Percentiles rank a stretch among this genome's conserved stretches.
phyloP scores from a whole-genome alignment of 2,888 invertebrate species.

The Pandemis heparana region DNA sequence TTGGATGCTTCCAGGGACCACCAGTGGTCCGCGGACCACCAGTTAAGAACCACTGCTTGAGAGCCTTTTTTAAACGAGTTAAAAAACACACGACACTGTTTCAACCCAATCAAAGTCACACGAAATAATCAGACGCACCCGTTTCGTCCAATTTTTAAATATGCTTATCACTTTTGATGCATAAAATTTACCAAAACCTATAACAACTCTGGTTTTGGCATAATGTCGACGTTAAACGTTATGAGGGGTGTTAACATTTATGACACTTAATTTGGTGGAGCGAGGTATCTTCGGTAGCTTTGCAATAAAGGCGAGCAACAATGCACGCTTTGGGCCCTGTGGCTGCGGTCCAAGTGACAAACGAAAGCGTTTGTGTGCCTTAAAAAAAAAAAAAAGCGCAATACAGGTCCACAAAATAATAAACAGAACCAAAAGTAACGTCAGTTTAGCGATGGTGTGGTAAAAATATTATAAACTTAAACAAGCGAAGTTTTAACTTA shows the following conservation, averaged over 20 bases:
- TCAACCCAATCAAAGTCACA: background rate
- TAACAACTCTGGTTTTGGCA: conserved; percentile 55
- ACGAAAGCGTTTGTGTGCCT: conserved; percentile 34
- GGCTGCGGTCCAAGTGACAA: conserved; percentile 47
- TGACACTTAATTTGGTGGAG: conserved; percentile 78
- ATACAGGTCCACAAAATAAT: too few species aligned
- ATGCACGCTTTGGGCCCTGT: conserved; percentile 67
- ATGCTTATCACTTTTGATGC: conserved; percentile 44
- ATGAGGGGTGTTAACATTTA: conserved; percentile 76
- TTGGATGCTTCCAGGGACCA: too few species aligned
- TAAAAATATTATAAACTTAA: too few species aligned
- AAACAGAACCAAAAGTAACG: too few species aligned
- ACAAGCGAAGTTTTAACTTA: too few species aligned
- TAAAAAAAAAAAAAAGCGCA: too few species aligned
- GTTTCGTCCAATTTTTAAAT: conserved; percentile 30
- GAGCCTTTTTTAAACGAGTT: too few species aligned
- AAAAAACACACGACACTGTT: too few species aligned
- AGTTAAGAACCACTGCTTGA: too few species aligned
- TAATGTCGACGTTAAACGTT: conserved; percentile 72
- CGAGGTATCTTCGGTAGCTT: conserved; percentile 70
- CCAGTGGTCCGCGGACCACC: too few species aligned
- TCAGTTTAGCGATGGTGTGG: too few species aligned
- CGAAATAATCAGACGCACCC: conserved; percentile 15
- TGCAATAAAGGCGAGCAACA: conserved; percentile 71
- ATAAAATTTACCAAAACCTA: conserved; percentile 46